Conservation (phyloP, 2,113 vertebrate species). For the Rhodinocichla rosea region DNA sequence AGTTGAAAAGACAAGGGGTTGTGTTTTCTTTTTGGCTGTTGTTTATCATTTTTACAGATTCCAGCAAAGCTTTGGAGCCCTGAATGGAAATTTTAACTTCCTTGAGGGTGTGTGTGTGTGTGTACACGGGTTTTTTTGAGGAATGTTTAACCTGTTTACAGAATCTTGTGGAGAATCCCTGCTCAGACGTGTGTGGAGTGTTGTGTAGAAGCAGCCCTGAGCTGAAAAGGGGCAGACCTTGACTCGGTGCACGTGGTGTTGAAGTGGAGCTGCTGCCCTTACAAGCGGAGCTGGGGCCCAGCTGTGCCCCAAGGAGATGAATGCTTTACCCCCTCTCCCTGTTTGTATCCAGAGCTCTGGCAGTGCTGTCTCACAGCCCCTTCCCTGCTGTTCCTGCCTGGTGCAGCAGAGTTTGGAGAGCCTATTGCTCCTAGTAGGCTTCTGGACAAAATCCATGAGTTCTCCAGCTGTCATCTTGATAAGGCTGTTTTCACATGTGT, state of each 20-base stretch:
- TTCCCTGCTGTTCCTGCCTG: not conserved
- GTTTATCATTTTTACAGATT: slow-evolving; percentile 42
- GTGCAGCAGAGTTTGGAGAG: not conserved
- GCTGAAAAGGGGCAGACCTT: not conserved
- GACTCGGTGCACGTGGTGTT: accelerated
- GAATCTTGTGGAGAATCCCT: not conserved
- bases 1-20: slow-evolving; percentile 50
- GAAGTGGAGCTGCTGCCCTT: not conserved
- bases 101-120: not conserved
- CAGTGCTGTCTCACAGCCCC: not conserved
- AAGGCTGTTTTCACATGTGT: slow-evolving; percentile 36
- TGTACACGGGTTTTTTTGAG: not conserved
- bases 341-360: not conserved
- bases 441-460: slow-evolving; percentile 27
- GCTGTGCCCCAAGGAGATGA: not conserved
- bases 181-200: not conserved
- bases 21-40: slow-evolving; percentile 53
- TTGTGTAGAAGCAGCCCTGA: not conserved
- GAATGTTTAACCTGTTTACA: not conserved
- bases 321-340: not conserved
- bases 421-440: not conserved
- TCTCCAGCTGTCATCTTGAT: slow-evolving; percentile 51
- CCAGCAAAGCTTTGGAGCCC: not conserved
- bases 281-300: not conserved
- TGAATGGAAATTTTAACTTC: slow-evolving; percentile 6